Evolutionary conservation across 2,797 vertebrate species (phyloP).

Genomic region (Jordanella pulchra): DNA sequence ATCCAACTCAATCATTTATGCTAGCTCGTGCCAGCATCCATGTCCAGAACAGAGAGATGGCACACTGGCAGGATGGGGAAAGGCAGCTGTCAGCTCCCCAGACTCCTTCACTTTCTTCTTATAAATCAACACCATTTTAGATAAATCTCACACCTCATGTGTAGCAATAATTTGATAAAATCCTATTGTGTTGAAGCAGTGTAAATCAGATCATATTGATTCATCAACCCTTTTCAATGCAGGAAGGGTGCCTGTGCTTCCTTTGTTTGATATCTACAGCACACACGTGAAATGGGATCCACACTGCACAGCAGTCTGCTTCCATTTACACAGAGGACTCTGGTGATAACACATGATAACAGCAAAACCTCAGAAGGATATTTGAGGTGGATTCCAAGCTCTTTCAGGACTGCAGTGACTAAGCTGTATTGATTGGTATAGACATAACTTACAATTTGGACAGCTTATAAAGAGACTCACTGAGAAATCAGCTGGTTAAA

Average conservation of each 20-base stretch:
- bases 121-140: constrained; percentile 38
- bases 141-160: constrained; percentile 26
- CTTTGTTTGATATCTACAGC: constrained; percentile 38
- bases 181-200: constrained; percentile 4
- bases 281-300: constrained; percentile 50
- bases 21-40: constrained; percentile 53
- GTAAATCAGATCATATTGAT: constrained; percentile 33
- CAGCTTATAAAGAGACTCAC: not conserved
- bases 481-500: not conserved
- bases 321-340: constrained; percentile 51
- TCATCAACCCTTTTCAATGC: constrained; percentile 28
- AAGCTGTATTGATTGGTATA: constrained; percentile 23
- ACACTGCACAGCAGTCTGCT: constrained; percentile 34
- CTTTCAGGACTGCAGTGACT: constrained; percentile 14
- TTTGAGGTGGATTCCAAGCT: constrained; percentile 32
- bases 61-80: constrained; percentile 34
- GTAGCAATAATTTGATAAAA: constrained; percentile 19
- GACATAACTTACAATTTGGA: not conserved
- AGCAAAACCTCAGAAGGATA: constrained; percentile 35
- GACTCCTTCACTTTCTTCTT: constrained; percentile 42
- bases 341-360: constrained; percentile 50
- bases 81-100: constrained; percentile 45
- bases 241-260: constrained; percentile 18
- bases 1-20: constrained; percentile 74
- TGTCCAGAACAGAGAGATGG: constrained; percentile 63